Conservation (phyloP, 2,113 vertebrate species). For the Amazona vittata region DNA sequence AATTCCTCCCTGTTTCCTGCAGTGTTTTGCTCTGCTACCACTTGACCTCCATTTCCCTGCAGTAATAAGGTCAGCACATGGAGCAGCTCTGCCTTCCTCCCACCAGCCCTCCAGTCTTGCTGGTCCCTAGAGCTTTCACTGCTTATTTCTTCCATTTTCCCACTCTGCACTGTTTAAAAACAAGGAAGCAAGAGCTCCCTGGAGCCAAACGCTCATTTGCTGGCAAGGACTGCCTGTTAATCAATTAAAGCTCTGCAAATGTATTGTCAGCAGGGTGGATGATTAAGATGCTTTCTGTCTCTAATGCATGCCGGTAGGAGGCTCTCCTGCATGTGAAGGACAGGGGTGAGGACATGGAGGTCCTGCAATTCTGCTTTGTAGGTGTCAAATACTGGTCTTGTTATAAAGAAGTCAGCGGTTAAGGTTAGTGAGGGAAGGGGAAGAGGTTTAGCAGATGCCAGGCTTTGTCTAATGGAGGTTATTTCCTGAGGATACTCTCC, state of each 20-base stretch:
- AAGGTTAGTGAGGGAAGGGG: not conserved
- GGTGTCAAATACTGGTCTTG: not conserved
- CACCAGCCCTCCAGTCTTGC: not conserved
- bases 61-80: not conserved
- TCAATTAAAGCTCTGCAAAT: slow-evolving; percentile 46
- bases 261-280: slow-evolving; percentile 32
- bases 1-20: not conserved
- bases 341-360: not conserved
- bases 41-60: slow-evolving; percentile 4
- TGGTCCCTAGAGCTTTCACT: not conserved
- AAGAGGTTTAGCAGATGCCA: not conserved
- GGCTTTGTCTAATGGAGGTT: not conserved
- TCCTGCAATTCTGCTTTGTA: not conserved
- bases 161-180: slow-evolving; percentile 65
- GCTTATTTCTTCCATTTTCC: slow-evolving; percentile 54
- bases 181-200: slow-evolving; percentile 63
- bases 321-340: not conserved
- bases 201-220: slow-evolving; percentile 44
- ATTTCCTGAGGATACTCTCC: not conserved
- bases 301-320: not conserved
- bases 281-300: slow-evolving; percentile 55
- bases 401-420: not conserved
- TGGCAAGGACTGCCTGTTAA: slow-evolving; percentile 59
- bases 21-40: not conserved
- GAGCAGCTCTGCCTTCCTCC: not conserved